A percentile compares a stretch with the other conserved stretches of the same genome.
phyloP scores from a whole-genome alignment of 2,113 vertebrate species.

The Archilochus colubris region DNA sequence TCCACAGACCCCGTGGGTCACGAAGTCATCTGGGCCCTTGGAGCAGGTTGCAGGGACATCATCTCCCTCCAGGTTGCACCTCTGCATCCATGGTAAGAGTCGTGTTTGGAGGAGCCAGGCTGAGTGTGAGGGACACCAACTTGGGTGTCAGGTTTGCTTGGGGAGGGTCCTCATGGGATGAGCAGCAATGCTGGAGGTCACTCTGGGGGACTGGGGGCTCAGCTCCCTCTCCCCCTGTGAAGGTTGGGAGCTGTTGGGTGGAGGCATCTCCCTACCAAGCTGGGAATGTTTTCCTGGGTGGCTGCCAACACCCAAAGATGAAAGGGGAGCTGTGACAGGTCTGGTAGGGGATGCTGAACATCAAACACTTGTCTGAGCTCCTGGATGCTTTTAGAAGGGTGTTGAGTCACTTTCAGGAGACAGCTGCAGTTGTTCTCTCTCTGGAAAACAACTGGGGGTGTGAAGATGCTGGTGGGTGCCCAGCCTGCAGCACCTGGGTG shows the following conservation, averaged over 20 bases:
- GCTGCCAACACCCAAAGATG: neutral
- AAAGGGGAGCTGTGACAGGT: neutral
- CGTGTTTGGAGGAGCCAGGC: rapidly evolving
- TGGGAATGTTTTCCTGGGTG: neutral
- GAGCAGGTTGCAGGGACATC: constrained; percentile 97
- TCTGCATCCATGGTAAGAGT: constrained; percentile 93
- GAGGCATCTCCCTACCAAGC: neutral
- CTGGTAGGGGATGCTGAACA: neutral
- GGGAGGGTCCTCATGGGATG: neutral
- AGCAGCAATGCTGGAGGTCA: neutral
- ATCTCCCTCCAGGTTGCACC: constrained; percentile 98
- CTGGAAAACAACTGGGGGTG: neutral
- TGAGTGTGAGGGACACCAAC: neutral
- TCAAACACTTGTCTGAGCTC: neutral
- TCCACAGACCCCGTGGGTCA: constrained; percentile 96
- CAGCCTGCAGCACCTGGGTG: rapidly evolving
- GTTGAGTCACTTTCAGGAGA: neutral
- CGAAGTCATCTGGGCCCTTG: constrained; percentile 98
- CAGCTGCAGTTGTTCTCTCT: rapidly evolving
- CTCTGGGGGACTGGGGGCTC: rapidly evolving
- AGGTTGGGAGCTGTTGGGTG: neutral
- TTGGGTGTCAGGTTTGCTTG: neutral
- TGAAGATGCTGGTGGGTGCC: neutral
- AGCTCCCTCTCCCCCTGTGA: neutral
- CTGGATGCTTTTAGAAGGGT: neutral